Evolutionary conservation across 92 coral and sea anemone genomes (phyloP).

Genomic region (Ricordea florida): DNA sequence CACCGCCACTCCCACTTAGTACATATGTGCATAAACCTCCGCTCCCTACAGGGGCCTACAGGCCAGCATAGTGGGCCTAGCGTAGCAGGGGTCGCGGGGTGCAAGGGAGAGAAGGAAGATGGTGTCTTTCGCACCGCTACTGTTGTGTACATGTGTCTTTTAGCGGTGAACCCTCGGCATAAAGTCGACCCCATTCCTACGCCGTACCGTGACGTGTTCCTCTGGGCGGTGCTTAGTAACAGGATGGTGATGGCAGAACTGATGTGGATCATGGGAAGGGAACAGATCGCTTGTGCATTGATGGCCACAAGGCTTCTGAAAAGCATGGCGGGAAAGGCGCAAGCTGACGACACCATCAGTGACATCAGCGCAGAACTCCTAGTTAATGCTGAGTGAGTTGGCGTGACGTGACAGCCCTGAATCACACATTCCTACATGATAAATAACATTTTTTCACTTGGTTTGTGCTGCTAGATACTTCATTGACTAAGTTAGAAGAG

Average conservation of each 20-base stretch:
- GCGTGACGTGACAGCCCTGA: too few relatives aligned
- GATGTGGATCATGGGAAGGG: constrained; percentile 89
- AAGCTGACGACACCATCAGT: constrained; percentile 84
- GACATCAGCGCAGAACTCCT: constrained; percentile 79
- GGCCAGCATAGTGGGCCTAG: too few relatives aligned
- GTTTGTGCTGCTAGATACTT: too few relatives aligned
- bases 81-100: too few relatives aligned
- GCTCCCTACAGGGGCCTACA: too few relatives aligned
- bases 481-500: too few relatives aligned
- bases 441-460: too few relatives aligned
- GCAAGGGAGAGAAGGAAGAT: too few relatives aligned
- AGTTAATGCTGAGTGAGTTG: constrained; percentile 87
- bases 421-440: too few relatives aligned
- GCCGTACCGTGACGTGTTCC: constrained; percentile 87
- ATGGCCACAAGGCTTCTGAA: constrained; percentile 93
- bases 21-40: too few relatives aligned
- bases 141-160: background rate
- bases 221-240: constrained; percentile 92
- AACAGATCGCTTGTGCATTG: constrained; percentile 85
- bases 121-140: background rate
- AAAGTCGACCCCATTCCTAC: constrained; percentile 62
- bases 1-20: too few relatives aligned
- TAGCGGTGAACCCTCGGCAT: constrained; percentile 23
- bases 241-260: constrained; percentile 78
- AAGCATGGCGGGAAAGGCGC: constrained; percentile 81